These are phyloP conservation scores for Anagrus nilaparvatae DNA, from an alignment of 1,140 invertebrate genomes.

Conservation along the genomic window DNA sequence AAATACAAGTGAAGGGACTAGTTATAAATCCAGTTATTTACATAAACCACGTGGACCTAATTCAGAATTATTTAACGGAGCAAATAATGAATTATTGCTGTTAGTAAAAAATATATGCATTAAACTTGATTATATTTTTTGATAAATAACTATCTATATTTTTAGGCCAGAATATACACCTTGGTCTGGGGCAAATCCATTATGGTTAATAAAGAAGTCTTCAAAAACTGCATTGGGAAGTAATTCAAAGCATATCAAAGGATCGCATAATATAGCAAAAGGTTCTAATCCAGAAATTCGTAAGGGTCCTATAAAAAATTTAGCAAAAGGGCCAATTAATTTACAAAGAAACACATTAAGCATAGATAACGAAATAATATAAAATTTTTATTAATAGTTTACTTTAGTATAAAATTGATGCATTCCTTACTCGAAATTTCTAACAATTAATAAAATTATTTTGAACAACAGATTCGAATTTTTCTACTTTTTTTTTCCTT, in stretches of 20 bases:
- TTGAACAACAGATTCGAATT: too few relatives aligned
- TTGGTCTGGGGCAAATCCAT: conserved; percentile 57
- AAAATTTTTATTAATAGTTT: too few relatives aligned
- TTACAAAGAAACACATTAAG: conserved; percentile 48
- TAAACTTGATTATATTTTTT: background rate
- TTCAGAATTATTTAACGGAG: conserved; percentile 48
- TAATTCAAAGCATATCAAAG: conserved; percentile 40
- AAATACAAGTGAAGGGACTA: conserved; percentile 37
- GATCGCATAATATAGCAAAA: conserved; percentile 40
- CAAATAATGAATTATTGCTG: conserved; percentile 57
- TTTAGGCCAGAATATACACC: conserved; percentile 57
- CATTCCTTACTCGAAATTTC: too few relatives aligned
- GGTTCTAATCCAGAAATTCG: conserved; percentile 51
- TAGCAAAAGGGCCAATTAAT: conserved; percentile 61
- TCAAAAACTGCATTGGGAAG: conserved; percentile 42
- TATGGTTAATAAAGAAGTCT: conserved; percentile 34
- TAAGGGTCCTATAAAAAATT: conserved; percentile 50
- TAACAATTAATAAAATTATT: too few relatives aligned
- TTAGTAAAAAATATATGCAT: conserved; percentile 39
- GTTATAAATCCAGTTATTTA: conserved; percentile 45
- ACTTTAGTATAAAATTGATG: too few relatives aligned
- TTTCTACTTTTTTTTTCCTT: too few relatives aligned
- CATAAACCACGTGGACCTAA: conserved; percentile 50
- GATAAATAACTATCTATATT: conserved; percentile 6
- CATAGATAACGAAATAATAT: too few relatives aligned